Base-by-base conservation (phyloP, 1,140 invertebrate genomes). In the Zaprionus lachaisei region DNA sequence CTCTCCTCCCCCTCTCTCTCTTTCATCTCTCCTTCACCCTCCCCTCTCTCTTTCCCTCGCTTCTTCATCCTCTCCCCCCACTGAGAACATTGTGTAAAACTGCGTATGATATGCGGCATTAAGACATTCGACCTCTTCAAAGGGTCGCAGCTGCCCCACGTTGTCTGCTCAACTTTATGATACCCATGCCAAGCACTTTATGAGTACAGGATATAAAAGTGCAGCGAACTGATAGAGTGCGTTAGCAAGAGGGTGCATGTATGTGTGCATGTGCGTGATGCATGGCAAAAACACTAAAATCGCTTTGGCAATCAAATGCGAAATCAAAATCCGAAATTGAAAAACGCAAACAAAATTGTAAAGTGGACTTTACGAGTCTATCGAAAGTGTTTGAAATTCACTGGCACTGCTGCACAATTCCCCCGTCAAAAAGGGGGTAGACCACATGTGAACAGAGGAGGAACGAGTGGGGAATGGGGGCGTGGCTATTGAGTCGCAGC, bases 261-360 rank as follows among this genome's bases (percentile, higher is more conserved):
- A 17, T 12, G 55, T 54, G 55, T 28, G 28, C 28, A 22, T 51
- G 41, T 61, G 31, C 51, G 49, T 56, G 54, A 65, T 22, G 51
- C 47, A 44, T 49, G 51, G 51, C 20, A 60, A 67, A 76, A 72
- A 57, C 63, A 66, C 65, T 74, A 83, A 84, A 87, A 81, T 72
- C 66, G 85, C 79, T 84, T 89, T 89, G 69, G 78, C 84, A 87
- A 89, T 87, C 85, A 81, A 84, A 84, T 76, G 62, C 71, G 78
- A 90, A 87, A 89, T 90, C 84, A 89, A 90, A 89, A 79, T 90
- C 79, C 81, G 71, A 89, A 86, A 89, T 89, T 81, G 84, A 87
- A 89, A 84, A 81, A 84, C 85, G 78, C 78, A 89, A 87, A 87
- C 84, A 83, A 87, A 87, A 84, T 87, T 89, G 65, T 89, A 68